Base-by-base conservation (phyloP, 2,888 invertebrate genomes). In the Acronicta psi region DNA sequence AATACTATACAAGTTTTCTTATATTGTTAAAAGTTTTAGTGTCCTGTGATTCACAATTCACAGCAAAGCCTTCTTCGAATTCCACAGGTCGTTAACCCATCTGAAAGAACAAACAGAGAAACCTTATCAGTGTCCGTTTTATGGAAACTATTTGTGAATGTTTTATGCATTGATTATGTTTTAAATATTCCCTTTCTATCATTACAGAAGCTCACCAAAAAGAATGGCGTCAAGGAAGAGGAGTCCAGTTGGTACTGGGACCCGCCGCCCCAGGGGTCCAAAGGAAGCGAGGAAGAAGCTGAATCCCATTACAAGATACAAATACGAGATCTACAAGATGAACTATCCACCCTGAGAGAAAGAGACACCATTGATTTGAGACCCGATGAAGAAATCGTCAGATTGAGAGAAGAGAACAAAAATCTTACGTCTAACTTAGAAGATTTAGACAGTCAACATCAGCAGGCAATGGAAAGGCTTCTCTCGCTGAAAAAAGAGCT, bases 401-500 rank as follows among this genome's bases (percentile, higher is more conserved):
- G 94, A 38, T 85, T 96, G 0, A 90, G 93, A 75, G 94, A 95
- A 77, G 95, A 96, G 80, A 95, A 96, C 66, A 91, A 89, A 68
- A 94, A 94, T 63, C 89, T 96, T 17, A 93, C 95, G 16, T 82
- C 85, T 6, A 96, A 94, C 73, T 88, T 97, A 52, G 97, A 97
- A 74, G 97, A 97, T 80, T 87, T 97, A 71, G 97, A 97, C 79
- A 94, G 87, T 44, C 97, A 97, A 85, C 96, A 97, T 81, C 95
- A 96, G 76, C 89, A 95, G 74, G 97, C 96, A 0, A 95, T 96
- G 87, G 95, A 95, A 66, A 94, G 93, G 77, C 84, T 96, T 16
- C 78, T 95, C 0, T 79, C 92, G 5, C 76, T 95, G 37, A 96
- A 95, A 75, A 93, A 88, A 42, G 94, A 95, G 45, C 75, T 95